These are phyloP conservation scores for Vollenhovia emeryi DNA, from an alignment of 1,140 invertebrate species.

Conservation along the genomic window DNA sequence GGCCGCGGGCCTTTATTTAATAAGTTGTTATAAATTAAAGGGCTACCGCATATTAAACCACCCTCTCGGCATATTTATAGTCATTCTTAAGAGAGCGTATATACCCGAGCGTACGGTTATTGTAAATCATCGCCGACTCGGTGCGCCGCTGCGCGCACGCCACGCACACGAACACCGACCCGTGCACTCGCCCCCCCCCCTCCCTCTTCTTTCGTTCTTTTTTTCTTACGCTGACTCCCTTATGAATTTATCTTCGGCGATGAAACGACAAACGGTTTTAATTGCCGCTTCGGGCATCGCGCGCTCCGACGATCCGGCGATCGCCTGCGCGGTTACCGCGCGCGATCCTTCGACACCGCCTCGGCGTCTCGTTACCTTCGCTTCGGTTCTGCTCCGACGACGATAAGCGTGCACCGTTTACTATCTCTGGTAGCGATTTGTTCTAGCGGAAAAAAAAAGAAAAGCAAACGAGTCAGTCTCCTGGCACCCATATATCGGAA, in stretches of 20 bases:
- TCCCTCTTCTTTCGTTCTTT: too few relatives aligned
- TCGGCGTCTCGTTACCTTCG: slow-evolving; percentile 48
- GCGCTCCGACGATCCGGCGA: slow-evolving; percentile 29
- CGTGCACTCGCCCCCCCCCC: not conserved
- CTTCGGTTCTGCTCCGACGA: not conserved
- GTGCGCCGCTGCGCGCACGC: slow-evolving; percentile 32
- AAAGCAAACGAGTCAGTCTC: not conserved
- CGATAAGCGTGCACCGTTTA: slow-evolving; percentile 1
- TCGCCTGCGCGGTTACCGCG: slow-evolving; percentile 18
- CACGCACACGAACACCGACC: not conserved
- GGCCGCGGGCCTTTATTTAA: slow-evolving; percentile 78
- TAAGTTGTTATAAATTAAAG: slow-evolving; percentile 81
- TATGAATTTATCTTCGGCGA: slow-evolving; percentile 75
- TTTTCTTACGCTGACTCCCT: slow-evolving; percentile 31
- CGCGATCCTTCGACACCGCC: slow-evolving; percentile 4
- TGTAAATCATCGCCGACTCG: slow-evolving; percentile 69
- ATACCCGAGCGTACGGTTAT: slow-evolving; percentile 57
- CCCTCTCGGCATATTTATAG: slow-evolving; percentile 78
- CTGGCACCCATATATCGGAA: not conserved
- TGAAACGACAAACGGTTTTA: slow-evolving; percentile 77
- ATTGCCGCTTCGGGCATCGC: slow-evolving; percentile 73
- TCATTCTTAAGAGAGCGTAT: slow-evolving; percentile 70
- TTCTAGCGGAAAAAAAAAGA: not conserved
- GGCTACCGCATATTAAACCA: slow-evolving; percentile 80
- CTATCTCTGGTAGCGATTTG: not conserved